Evolutionary conservation across 2,888 invertebrate genomes (phyloP), one percentile per base, ranked within the genome.

Genomic region (Cheilosia vernalis): DNA sequence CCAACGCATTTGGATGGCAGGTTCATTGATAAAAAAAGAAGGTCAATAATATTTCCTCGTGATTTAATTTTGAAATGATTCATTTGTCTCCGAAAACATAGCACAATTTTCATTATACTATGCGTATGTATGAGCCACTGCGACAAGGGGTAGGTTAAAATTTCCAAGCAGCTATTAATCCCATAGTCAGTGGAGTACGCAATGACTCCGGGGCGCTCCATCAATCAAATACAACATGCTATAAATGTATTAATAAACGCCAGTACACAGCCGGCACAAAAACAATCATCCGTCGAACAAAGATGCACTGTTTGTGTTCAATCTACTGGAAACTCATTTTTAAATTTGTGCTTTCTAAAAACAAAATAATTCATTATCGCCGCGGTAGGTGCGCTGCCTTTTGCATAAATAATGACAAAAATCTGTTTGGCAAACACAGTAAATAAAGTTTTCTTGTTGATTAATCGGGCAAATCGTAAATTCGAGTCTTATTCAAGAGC

Each of bases 351-450:
- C 10, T 63, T 55, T 64, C 56, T 37, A 47, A 74, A 56, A 49
- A n/a, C 47, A 64, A 64, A 60, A 19, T 66, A 30, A 53, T 60
- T 66, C 51, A 56, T 44, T 53, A 33, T 47, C 19, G 30, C 30
- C 24, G 21, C 53, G n/a, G 40, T 10, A 21, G 42, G 42, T 76
- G 51, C 60, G 51, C 51, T 76, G 58, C 67, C 60, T 44, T 76
- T 76, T 76, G 58, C 58, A 76, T 76, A 67, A 76, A 67, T 76
- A 76, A 67, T 66, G 66, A 67, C 51, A 60, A 76, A n/a, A 67
- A 58, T 66, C 49, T 49, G 63, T n/a, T 47, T 37, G 33, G 15
- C 44, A 51, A 60, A 30, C 42, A 42, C 21, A 67, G 24, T 51
- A 51, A 67, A 58, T 60, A 55, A 60, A 44, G 15, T 15, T 13